Evolutionary conservation across 2,113 vertebrate genomes (phyloP).

Genomic region (Cepphus grylle): DNA sequence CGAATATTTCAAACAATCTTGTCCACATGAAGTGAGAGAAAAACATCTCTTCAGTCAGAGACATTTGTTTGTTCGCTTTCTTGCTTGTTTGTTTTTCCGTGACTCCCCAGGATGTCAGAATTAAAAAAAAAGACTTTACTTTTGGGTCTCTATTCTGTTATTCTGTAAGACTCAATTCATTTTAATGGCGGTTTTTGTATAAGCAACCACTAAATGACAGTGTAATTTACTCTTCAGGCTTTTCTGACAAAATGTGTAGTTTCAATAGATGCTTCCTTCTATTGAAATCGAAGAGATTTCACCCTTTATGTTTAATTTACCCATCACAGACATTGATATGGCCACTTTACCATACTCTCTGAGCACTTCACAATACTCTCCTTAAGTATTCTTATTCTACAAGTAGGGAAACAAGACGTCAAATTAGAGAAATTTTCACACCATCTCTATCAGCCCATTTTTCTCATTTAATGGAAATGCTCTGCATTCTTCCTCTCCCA

Average conservation of each 20-base stretch:
- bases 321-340: not conserved
- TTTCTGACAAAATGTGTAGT: not conserved
- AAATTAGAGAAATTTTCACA: not conserved
- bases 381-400: not conserved
- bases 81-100: not conserved
- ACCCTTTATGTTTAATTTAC: not conserved
- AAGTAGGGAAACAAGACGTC: not conserved
- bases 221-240: constrained; percentile 21
- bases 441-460: not conserved
- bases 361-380: not conserved
- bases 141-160: not conserved
- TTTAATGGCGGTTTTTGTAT: not conserved
- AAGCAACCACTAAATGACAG: constrained; percentile 1
- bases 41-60: not conserved
- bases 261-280: not conserved
- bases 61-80: not conserved
- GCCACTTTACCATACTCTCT: not conserved
- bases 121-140: not conserved
- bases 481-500: not conserved
- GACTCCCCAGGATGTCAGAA: not conserved
- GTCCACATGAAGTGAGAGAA: not conserved
- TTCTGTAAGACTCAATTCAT: not conserved
- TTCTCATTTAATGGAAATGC: not conserved
- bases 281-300: not conserved
- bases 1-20: not conserved